Evolutionary conservation across 2,113 vertebrate species (phyloP), one percentile per base, ranked within the genome.

Genomic region (Phalacrocorax pelagicus): DNA sequence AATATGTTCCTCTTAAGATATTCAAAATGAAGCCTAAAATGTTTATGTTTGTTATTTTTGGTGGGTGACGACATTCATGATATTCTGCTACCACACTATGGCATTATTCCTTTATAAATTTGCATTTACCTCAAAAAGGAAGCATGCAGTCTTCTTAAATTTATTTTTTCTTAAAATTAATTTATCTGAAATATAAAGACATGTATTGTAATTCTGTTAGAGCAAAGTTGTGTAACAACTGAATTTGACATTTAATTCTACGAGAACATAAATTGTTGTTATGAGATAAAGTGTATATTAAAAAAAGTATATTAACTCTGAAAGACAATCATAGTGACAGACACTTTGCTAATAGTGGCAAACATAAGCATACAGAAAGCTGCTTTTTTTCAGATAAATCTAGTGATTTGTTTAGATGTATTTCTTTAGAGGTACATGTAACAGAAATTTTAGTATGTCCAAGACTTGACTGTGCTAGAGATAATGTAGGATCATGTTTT

Each of bases 201-300:
- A 51, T n/a, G 3, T 38, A 38, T 54, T 80, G 8, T 71, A 81
- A 67, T n/a, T 42, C 21, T 38, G 11, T 27, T 70, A 42, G 12
- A 7, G 4, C 6, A 59, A 85, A 81, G 22, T 24, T 75, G 8
- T 79, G 15, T 30, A 67, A 67, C 15, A 49, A 58, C 14, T 74
- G 32, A 80, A 61, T 69, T 75, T 82, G 46, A 18, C 32, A 30
- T 42, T 38, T 73, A 29, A 80, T 70, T 92, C 15, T 88, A 58
- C 1, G 4, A 71, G 51, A 80, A 78, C 5, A 51, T 42, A 67
- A 89, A 59, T 70, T 0, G 0, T 70, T 0, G 0, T 75, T 17
- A 16, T 70, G 2, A 62, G 49, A 52, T 75, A 22, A 87, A 49
- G 2, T 12, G 1, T 77, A 29, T 62, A 17, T 75, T 9, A 13